A percentile compares a stretch with the other conserved stretches of the same genome.
These are phyloP conservation scores for Sinotaia quadrata DNA, from an alignment of 2,888 invertebrate genomes.

Conservation along the genomic window DNA sequence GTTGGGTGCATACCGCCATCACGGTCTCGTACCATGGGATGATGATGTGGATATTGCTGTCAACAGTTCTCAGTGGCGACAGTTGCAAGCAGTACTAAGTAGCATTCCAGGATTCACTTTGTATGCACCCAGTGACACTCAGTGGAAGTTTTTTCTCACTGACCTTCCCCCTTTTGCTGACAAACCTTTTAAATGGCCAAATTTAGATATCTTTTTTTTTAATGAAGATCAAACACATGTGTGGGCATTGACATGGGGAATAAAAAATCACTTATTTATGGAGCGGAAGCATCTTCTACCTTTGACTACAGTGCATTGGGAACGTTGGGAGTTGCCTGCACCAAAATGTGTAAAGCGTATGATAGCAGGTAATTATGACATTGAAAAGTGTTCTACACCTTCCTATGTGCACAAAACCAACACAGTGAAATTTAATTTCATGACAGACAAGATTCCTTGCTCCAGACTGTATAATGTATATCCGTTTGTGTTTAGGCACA, in stretches of 20 bases:
- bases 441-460: constrained; percentile 33
- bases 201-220: constrained; percentile 58
- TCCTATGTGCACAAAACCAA: constrained; percentile 40
- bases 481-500: constrained; percentile 56
- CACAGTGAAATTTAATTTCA: constrained; percentile 6
- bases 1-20: constrained; percentile 43
- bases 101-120: constrained; percentile 42
- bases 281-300: constrained; percentile 35
- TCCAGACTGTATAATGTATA: constrained; percentile 33
- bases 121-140: constrained; percentile 34
- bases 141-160: constrained; percentile 53
- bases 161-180: constrained; percentile 31
- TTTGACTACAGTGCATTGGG: constrained; percentile 38
- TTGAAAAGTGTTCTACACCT: constrained; percentile 32
- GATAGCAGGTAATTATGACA: constrained; percentile 23
- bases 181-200: constrained; percentile 53
- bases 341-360: constrained; percentile 22
- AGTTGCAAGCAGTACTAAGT: constrained; percentile 35
- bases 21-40: constrained; percentile 59
- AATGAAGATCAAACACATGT: constrained; percentile 51
- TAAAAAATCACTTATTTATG: constrained; percentile 30
- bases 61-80: constrained; percentile 42
- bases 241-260: constrained; percentile 40
- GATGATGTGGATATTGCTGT: constrained; percentile 54
- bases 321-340: constrained; percentile 37